Conservation (phyloP, 2,797 vertebrate genomes). For the Malurus leucopterus region DNA sequence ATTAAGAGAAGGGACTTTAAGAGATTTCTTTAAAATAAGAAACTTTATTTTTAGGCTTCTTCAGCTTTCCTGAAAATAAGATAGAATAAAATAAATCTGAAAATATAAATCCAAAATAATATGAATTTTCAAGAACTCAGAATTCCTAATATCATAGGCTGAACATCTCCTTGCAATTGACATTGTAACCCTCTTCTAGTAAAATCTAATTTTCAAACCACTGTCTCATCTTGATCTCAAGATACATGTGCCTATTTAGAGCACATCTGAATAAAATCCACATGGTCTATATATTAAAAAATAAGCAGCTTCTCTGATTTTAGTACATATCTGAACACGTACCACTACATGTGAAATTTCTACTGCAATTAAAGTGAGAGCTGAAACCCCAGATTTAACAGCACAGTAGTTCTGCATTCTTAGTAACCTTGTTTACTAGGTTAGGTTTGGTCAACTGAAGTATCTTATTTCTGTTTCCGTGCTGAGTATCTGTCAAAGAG, state of each 20-base stretch:
- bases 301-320: background rate
- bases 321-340: background rate
- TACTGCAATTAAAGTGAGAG: background rate
- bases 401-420: background rate
- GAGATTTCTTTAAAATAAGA: background rate
- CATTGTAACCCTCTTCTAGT: background rate
- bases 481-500: background rate
- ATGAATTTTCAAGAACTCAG: background rate
- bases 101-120: background rate
- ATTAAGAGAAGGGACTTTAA: background rate
- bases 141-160: background rate
- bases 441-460: slow-evolving; percentile 10
- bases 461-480: slow-evolving; percentile 31
- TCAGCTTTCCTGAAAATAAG: background rate
- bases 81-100: background rate
- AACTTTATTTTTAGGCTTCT: background rate
- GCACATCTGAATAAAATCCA: background rate
- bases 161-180: background rate
- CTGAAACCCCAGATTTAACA: background rate
- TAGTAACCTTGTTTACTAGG: slow-evolving; percentile 32
- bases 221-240: background rate
- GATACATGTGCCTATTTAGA: background rate
- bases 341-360: background rate
- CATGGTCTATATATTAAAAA: background rate
- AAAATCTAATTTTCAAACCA: background rate